Base-by-base conservation (phyloP, 2,113 vertebrate genomes). In the Anoura caudifer region DNA sequence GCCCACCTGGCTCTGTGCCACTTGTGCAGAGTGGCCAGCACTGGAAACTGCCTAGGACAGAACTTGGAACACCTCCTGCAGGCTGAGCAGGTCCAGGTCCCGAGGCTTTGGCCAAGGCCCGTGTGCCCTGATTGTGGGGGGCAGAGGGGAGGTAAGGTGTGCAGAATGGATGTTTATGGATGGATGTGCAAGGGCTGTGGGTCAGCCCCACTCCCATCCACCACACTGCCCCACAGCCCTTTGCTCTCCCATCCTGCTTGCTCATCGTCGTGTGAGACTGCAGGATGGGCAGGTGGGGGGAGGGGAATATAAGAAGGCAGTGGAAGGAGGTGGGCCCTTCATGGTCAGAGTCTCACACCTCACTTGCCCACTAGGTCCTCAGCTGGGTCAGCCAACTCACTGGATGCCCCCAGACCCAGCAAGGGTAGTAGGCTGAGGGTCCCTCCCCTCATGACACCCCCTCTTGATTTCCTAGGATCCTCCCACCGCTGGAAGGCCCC, bases 401-500 rank as follows among this genome's bases (percentile, higher is more conserved):
- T 41, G 54, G 41, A 61, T 22, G n/a, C 36, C 54, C 26, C 6
- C n/a, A 24, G 69, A 72, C 31, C 63, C 56, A 41, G 80, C 9
- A 47, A n/a, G 11, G 41, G 15, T 45, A 12, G 33, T 63, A 76
- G 72, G 52, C 41, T 31, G 24, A 94, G 54, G 73, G 28, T 28
- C 22, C 36, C 26, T 77, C 28, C 47, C 52, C 81, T 91, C 31
- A 41, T 8, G 20, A 69, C 38, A 41, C 12, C 52, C 82, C 47
- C 41, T 69, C 96, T 89, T 67, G 67, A 50, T 96, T 97, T 97
- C 43, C 41, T 97, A 99, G 98, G 97, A 97, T 99, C 93, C 97
- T 98, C 61, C 98, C 98, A 6, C 98, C 97, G 16, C 96, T 98
- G 94, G 98, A 99, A 93, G 98, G 87, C 85, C 98, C 97, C 0